Evolutionary conservation across 2,888 invertebrate species (phyloP).

Genomic region (Neocrepidodera transversa): DNA sequence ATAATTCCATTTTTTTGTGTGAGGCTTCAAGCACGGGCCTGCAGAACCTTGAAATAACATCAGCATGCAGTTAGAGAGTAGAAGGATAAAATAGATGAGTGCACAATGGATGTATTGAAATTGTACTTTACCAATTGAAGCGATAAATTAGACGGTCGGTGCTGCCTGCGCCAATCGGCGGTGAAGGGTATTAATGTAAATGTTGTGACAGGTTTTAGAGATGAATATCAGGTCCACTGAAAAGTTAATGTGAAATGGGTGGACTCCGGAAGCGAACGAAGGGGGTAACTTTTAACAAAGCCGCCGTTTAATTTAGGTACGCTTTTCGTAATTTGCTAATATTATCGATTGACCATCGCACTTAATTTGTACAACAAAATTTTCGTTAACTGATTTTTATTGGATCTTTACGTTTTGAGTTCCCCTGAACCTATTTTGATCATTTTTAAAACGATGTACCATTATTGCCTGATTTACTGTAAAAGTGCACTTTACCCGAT

Average conservation of each 20-base stretch:
- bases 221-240: conserved; percentile 2
- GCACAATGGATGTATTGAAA: conserved; percentile 1
- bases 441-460: no score
- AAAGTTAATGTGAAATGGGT: conserved; percentile 11
- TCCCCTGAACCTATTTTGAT: no score
- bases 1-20: no score
- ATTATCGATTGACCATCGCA: conserved; percentile 1
- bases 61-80: background rate
- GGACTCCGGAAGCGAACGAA: conserved; percentile 6
- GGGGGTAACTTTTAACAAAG: conserved; percentile 16
- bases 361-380: no score
- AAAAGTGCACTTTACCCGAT: no score
- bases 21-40: no score
- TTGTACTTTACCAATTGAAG: conserved; percentile 14
- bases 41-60: conserved; percentile 4
- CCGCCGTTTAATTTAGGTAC: conserved; percentile 7
- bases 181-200: conserved; percentile 6
- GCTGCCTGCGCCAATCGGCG: background rate
- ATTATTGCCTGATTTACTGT: no score
- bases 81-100: conserved; percentile 9
- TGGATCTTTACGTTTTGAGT: no score
- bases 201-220: conserved; percentile 15
- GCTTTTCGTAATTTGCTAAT: conserved; percentile 8
- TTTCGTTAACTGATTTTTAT: no score
- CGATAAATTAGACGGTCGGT: conserved; percentile 15